A percentile compares a stretch with the other conserved stretches of the same genome.
Conservation (phyloP, 2,888 invertebrate species). For the Asteroscopus sphinx region DNA sequence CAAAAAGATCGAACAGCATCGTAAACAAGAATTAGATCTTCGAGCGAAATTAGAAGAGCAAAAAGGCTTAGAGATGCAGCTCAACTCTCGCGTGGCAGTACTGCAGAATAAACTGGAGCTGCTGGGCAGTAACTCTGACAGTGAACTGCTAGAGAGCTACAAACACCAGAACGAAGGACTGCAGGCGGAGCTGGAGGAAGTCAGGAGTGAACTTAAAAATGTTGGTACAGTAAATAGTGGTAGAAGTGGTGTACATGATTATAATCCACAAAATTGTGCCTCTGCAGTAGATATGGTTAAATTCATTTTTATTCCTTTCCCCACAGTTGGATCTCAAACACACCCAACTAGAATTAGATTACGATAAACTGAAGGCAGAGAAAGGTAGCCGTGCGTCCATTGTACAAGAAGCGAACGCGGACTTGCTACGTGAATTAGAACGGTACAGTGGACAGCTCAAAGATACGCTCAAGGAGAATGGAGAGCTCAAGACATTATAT, state of each 20-base stretch:
- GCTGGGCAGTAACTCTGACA: slow-evolving; percentile 72
- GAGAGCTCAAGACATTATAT: slow-evolving; percentile 86
- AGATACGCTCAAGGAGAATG: slow-evolving; percentile 84
- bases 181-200: slow-evolving; percentile 73
- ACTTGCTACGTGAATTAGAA: slow-evolving; percentile 85
- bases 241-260: no score
- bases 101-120: slow-evolving; percentile 80
- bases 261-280: no score
- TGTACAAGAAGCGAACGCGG: slow-evolving; percentile 81
- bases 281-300: no score
- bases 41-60: slow-evolving; percentile 79
- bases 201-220: slow-evolving; percentile 77
- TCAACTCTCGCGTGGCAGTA: slow-evolving; percentile 79
- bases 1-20: slow-evolving; percentile 80
- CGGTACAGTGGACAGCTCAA: slow-evolving; percentile 86
- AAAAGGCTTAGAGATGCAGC: slow-evolving; percentile 80
- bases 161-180: slow-evolving; percentile 78
- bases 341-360: slow-evolving; percentile 82
- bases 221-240: slow-evolving; percentile 60
- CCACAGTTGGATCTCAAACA: slow-evolving; percentile 79
- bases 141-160: slow-evolving; percentile 75
- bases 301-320: not conserved
- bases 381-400: slow-evolving; percentile 80
- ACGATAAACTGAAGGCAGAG: slow-evolving; percentile 76
- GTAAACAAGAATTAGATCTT: slow-evolving; percentile 81